Conservation (phyloP, 2,888 invertebrate species). For the Tromatobia lineatoria region DNA sequence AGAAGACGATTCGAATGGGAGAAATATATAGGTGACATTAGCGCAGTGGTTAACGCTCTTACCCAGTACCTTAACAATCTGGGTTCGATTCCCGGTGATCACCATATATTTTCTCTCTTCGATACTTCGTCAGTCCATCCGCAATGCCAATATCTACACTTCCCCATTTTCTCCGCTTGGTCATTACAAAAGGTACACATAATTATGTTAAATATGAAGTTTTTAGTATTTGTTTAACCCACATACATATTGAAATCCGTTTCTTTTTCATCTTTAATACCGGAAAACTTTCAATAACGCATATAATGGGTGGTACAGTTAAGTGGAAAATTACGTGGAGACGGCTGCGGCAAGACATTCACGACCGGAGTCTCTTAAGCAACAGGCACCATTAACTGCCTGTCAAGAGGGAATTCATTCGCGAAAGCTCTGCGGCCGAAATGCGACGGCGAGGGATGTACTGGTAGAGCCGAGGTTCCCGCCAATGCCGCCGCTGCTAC, state of each 20-base stretch:
- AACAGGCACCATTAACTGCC: slow-evolving; percentile 70
- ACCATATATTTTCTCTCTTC: too few species aligned
- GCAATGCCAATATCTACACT: too few species aligned
- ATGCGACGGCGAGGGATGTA: slow-evolving; percentile 27
- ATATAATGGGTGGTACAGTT: background rate
- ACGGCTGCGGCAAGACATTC: slow-evolving; percentile 7
- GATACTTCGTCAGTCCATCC: too few species aligned
- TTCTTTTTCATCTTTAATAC: background rate
- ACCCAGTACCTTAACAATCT: too few species aligned
- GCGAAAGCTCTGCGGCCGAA: slow-evolving; percentile 36
- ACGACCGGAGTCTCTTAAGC: slow-evolving; percentile 61
- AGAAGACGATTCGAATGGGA: too few species aligned
- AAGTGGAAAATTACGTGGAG: slow-evolving; percentile 7
- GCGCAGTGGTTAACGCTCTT: too few species aligned
- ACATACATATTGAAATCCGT: background rate
- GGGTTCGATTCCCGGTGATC: too few species aligned
- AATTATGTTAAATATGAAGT: background rate
- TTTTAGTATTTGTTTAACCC: background rate
- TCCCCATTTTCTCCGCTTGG: too few species aligned
- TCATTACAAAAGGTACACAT: background rate
- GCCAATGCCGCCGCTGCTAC: background rate
- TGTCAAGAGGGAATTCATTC: slow-evolving; percentile 64
- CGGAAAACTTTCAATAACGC: background rate
- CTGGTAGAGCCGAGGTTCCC: slow-evolving; percentile 4
- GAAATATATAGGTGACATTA: too few species aligned